These are phyloP conservation scores for Varecia variegata DNA, from an alignment of 2,797 vertebrate genomes.

Conservation along the genomic window DNA sequence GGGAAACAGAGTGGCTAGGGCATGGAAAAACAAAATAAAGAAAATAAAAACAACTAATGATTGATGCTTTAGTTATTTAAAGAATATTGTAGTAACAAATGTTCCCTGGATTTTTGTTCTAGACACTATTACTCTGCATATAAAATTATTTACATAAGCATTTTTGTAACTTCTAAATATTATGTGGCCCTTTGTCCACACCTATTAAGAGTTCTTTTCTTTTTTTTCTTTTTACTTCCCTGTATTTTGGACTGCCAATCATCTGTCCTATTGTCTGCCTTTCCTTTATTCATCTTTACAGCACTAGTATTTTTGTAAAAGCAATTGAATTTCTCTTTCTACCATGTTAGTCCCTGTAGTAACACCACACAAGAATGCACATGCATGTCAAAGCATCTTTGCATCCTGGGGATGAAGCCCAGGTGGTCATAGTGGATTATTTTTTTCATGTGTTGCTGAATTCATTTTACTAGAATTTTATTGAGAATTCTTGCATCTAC, in stretches of 20 bases:
- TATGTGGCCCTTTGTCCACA: not conserved
- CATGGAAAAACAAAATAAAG: not conserved
- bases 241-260: not conserved
- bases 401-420: too few species aligned
- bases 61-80: not conserved
- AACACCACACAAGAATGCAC: not conserved
- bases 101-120: not conserved
- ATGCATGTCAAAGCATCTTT: too few species aligned
- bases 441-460: too few species aligned
- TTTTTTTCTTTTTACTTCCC: not conserved
- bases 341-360: not conserved
- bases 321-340: not conserved
- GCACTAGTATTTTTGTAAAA: not conserved
- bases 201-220: not conserved
- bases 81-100: not conserved
- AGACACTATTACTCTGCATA: not conserved
- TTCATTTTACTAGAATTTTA: too few species aligned
- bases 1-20: not conserved
- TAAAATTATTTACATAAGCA: not conserved
- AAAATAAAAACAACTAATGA: not conserved
- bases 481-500: too few species aligned
- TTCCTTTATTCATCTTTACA: not conserved
- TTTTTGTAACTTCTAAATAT: conserved; percentile 7
- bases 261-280: not conserved
- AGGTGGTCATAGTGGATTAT: too few species aligned